Evolutionary conservation across 2,797 vertebrate species (phyloP).

Genomic region (Dromococcyx pavoninus): DNA sequence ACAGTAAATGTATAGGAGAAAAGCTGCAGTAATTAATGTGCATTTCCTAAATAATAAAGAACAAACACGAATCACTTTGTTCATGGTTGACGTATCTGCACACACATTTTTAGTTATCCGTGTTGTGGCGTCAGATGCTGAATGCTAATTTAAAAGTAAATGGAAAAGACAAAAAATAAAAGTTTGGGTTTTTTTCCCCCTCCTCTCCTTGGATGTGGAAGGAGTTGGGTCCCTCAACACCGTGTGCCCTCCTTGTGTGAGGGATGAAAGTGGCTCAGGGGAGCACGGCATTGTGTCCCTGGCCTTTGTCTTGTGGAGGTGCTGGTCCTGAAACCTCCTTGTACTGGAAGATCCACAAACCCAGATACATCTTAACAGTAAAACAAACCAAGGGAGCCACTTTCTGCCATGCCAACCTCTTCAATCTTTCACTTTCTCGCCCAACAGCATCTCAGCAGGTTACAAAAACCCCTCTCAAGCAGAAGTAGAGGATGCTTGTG

Average conservation of each 20-base stretch:
- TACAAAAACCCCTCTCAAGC: background rate
- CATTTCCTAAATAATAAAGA: conserved; percentile 75
- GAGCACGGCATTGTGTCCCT: rapidly evolving
- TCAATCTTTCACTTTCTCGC: background rate
- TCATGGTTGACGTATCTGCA: conserved; percentile 48
- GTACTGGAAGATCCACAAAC: background rate
- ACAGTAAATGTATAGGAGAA: conserved; percentile 67
- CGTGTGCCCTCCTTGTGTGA: background rate
- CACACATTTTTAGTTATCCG: conserved; percentile 46
- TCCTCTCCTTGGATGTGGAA: background rate
- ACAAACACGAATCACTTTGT: conserved; percentile 73
- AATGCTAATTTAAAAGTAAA: conserved; percentile 53
- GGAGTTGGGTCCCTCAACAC: background rate
- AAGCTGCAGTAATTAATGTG: conserved; percentile 77
- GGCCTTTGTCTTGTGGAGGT: rapidly evolving
- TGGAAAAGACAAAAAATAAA: background rate
- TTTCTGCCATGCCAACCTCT: background rate
- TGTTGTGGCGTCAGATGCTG: background rate
- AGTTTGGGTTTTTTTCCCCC: background rate
- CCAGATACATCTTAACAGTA: background rate
- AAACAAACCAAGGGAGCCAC: background rate
- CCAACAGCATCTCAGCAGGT: background rate
- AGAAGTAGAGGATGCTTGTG: background rate
- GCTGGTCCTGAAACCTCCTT: background rate
- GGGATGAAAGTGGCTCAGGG: background rate